phyloP scores from a whole-genome alignment of 2,888 invertebrate species.

The Acrobasis repandana region DNA sequence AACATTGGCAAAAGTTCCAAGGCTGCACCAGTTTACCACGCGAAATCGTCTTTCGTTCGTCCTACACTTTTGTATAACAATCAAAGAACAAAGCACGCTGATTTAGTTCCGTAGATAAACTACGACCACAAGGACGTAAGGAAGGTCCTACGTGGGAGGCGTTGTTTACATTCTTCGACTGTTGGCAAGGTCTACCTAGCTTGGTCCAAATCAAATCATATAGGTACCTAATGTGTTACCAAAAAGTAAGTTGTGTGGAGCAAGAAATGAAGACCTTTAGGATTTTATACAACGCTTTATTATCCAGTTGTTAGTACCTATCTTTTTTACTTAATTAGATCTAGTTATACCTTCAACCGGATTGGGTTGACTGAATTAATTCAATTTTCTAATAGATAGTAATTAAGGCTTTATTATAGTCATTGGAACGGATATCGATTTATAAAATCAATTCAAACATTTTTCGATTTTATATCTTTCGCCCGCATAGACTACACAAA shows the following conservation, averaged over 20 bases:
- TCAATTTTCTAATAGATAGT: too few relatives aligned
- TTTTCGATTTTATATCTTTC: too few relatives aligned
- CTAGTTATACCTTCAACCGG: too few relatives aligned
- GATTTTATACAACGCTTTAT: not conserved
- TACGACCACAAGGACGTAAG: conserved; percentile 44
- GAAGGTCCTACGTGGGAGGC: conserved; percentile 49
- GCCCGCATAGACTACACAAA: too few relatives aligned
- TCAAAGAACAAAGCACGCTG: conserved; percentile 34
- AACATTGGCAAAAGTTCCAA: not conserved
- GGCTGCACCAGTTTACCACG: conserved; percentile 43
- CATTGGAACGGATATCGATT: too few relatives aligned
- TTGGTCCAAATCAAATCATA: not conserved
- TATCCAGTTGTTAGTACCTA: too few relatives aligned
- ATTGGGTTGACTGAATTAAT: too few relatives aligned
- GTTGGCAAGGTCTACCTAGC: not conserved
- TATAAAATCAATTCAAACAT: too few relatives aligned
- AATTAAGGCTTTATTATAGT: too few relatives aligned
- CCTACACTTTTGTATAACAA: conserved; percentile 27
- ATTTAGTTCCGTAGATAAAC: conserved; percentile 33
- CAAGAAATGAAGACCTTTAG: not conserved
- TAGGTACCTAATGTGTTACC: not conserved
- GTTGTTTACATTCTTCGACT: conserved; percentile 42
- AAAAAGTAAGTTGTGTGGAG: too few relatives aligned
- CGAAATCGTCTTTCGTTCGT: conserved; percentile 51
- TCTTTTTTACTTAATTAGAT: too few relatives aligned